Conservation (phyloP, 2,113 vertebrate species). For the Vulpes ferrilata region DNA sequence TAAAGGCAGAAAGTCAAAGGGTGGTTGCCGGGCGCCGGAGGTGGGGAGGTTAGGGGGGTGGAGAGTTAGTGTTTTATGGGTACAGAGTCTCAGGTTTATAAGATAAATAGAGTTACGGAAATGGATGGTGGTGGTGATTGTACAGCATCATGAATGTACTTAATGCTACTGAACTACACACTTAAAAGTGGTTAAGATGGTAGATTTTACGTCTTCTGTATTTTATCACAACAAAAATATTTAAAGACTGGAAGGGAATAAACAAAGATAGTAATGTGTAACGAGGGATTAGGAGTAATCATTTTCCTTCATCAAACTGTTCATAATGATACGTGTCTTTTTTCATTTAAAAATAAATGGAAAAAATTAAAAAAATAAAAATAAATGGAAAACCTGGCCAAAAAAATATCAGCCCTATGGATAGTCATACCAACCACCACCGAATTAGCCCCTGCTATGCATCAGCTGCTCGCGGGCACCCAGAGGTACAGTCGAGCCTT, state of each 20-base stretch:
- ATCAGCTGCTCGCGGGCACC: background rate
- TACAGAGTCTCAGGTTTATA: background rate
- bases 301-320: background rate
- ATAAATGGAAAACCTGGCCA: background rate
- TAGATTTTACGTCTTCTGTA: background rate
- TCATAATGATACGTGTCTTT: background rate
- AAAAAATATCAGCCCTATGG: background rate
- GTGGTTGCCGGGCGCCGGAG: background rate
- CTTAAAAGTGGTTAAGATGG: background rate
- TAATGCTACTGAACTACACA: background rate
- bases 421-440: background rate
- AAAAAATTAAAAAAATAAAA: background rate
- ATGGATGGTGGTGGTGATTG: background rate
- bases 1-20: background rate
- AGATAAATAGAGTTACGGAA: background rate
- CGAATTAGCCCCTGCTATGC: background rate
- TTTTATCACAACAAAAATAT: background rate
- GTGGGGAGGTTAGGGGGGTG: background rate
- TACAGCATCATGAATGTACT: background rate
- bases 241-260: background rate
- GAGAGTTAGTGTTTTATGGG: too few species aligned
- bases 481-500: background rate
- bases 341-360: background rate
- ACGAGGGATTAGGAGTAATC: background rate
- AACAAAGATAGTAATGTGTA: constrained; percentile 1